Percentiles rank a stretch among this genome's conserved stretches.
Conservation (phyloP, 2,888 invertebrate genomes). For the Abscondita cerata region DNA sequence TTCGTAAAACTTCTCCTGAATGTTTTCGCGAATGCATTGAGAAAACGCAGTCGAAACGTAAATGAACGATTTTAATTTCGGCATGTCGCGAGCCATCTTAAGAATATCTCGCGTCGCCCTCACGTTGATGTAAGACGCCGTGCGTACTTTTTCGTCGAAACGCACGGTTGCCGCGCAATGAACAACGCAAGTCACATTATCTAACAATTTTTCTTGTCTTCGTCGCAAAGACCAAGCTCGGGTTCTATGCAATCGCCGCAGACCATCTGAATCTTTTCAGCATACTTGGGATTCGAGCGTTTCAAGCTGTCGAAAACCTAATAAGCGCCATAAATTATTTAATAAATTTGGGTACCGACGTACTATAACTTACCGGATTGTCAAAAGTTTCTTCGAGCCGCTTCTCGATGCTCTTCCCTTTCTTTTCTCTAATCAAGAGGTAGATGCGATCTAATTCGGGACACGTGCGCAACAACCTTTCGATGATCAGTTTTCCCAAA, state of each 20-base stretch:
- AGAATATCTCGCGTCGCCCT: constrained; percentile 61
- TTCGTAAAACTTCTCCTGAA: constrained; percentile 59
- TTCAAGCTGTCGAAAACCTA: constrained; percentile 62
- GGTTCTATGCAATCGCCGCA: constrained; percentile 60
- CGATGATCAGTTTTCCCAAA: constrained; percentile 52
- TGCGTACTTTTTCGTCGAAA: constrained; percentile 62
- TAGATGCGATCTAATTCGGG: constrained; percentile 52
- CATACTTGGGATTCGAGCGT: constrained; percentile 57
- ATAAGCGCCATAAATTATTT: constrained; percentile 17
- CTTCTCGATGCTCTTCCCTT: constrained; percentile 47
- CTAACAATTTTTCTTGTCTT: constrained; percentile 59
- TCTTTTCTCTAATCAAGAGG: constrained; percentile 51
- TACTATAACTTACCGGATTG: constrained; percentile 62
- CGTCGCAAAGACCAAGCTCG: constrained; percentile 59
- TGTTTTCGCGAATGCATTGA: constrained; percentile 42
- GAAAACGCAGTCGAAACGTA: constrained; percentile 49
- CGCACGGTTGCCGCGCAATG: constrained; percentile 64
- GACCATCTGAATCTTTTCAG: constrained; percentile 62
- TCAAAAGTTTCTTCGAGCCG: constrained; percentile 64
- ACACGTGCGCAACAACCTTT: constrained; percentile 50
- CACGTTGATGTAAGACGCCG: constrained; percentile 61
- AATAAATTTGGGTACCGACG: neutral
- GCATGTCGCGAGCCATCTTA: constrained; percentile 60
- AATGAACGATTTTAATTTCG: constrained; percentile 60
- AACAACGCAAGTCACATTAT: constrained; percentile 59